A percentile compares a stretch with the other conserved stretches of the same genome.
phyloP scores from a whole-genome alignment of 2,888 invertebrate species.

The Melangyna quadrimaculata region DNA sequence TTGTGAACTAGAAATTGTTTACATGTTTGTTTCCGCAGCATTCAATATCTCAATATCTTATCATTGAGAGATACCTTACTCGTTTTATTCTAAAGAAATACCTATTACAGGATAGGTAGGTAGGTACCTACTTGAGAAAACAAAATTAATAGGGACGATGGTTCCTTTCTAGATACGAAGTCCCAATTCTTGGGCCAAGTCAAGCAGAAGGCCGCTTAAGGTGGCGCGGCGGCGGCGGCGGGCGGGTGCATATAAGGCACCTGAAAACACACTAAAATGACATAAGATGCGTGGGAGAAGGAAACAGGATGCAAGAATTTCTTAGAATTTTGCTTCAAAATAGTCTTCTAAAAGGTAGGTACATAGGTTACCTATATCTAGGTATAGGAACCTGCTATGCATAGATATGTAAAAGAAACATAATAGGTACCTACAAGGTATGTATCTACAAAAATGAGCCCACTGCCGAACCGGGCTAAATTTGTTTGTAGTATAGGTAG shows the following conservation, averaged over 20 bases:
- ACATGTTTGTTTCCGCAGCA: neutral
- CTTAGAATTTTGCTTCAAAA: neutral
- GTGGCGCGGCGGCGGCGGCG: no score
- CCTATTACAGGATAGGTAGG: neutral
- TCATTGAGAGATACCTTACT: neutral
- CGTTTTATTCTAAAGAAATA: neutral
- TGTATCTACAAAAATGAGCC: no score
- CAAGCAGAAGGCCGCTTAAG: neutral
- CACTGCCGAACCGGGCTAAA: no score
- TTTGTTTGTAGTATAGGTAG: no score
- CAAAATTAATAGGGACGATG: neutral
- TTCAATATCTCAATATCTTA: neutral
- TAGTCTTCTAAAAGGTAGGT: no score
- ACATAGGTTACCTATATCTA: neutral
- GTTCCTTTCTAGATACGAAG: neutral
- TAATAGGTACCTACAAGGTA: no score
- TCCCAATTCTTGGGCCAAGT: neutral
- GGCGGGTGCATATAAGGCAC: neutral
- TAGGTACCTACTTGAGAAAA: neutral
- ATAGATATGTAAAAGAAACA: no score
- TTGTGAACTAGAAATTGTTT: neutral
- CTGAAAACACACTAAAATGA: neutral
- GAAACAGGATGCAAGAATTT: neutral
- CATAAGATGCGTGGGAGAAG: neutral
- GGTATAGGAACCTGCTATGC: no score